Evolutionary conservation across 2,113 vertebrate genomes (phyloP).

Genomic region (Ariopsis seemanni): DNA sequence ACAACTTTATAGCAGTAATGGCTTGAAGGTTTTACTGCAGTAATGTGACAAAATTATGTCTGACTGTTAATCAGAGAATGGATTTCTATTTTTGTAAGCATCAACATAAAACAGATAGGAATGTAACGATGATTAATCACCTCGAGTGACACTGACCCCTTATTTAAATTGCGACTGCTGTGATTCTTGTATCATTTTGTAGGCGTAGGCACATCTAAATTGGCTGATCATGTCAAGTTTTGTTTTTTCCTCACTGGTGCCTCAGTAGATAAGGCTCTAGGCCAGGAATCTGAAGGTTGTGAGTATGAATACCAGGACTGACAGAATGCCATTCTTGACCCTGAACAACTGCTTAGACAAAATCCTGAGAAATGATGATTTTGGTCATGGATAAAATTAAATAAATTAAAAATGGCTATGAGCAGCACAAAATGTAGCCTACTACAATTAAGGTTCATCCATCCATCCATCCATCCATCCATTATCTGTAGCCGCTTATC

Average conservation of each 20-base stretch:
- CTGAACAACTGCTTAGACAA: not conserved
- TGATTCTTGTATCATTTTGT: not conserved
- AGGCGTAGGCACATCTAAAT: not conserved
- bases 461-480: too few relatives aligned
- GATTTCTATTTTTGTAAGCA: not conserved
- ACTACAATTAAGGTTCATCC: too few relatives aligned
- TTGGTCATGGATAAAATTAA: not conserved
- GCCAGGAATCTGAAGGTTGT: not conserved
- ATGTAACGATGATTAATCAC: constrained; percentile 5
- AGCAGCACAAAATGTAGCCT: not conserved
- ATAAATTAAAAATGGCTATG: not conserved
- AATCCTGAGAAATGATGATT: not conserved
- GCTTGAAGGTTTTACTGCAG: constrained; percentile 26
- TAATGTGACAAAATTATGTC: constrained; percentile 8
- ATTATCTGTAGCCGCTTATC: too few relatives aligned
- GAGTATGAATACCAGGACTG: not conserved
- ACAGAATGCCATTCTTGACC: not conserved
- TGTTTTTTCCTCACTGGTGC: not conserved
- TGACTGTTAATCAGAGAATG: constrained; percentile 17
- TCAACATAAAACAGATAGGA: not conserved
- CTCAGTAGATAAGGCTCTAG: not conserved
- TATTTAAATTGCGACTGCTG: not conserved
- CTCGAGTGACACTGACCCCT: not conserved
- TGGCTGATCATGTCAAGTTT: too few relatives aligned
- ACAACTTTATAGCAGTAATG: not conserved